Conservation (phyloP, 2,797 vertebrate species). For the Clarias laeviceps region DNA sequence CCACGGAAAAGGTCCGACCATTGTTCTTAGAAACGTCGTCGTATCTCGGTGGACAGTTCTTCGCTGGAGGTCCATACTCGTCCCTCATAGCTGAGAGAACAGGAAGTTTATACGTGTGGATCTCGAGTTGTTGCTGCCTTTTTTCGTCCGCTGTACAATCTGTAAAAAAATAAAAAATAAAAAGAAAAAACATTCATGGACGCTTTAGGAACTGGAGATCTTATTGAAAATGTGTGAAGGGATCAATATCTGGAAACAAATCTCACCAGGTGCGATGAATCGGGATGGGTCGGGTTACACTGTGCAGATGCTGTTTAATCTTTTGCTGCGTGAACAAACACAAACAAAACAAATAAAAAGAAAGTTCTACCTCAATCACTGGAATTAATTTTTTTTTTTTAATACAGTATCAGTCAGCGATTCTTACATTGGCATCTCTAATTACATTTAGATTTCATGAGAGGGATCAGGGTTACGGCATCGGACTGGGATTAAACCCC, state of each 20-base stretch:
- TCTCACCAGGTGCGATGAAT: conserved; percentile 65
- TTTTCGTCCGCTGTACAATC: conserved; percentile 29
- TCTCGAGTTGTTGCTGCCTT: conserved; percentile 27
- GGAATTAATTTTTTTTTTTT: too few relatives aligned
- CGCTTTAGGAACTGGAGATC: neutral
- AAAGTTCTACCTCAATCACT: neutral
- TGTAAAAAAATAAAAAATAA: neutral
- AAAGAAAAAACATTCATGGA: neutral
- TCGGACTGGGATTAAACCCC: too few relatives aligned
- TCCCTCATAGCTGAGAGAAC: conserved; percentile 49
- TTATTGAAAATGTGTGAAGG: neutral
- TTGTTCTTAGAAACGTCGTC: conserved; percentile 42
- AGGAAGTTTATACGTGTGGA: conserved; percentile 39
- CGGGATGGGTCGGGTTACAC: conserved; percentile 63
- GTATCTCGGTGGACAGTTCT: conserved; percentile 41
- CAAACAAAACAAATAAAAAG: neutral
- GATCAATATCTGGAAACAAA: neutral
- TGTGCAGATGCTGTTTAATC: conserved; percentile 66
- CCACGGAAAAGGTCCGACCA: conserved; percentile 33
- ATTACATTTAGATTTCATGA: too few relatives aligned
- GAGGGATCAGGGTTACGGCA: too few relatives aligned
- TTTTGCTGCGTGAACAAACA: conserved; percentile 65
- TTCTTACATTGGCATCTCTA: too few relatives aligned
- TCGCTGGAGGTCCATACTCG: conserved; percentile 34
- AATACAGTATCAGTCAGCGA: too few relatives aligned